Base-by-base conservation (phyloP, 2,888 invertebrate species). In the Chouioia cunea region DNA sequence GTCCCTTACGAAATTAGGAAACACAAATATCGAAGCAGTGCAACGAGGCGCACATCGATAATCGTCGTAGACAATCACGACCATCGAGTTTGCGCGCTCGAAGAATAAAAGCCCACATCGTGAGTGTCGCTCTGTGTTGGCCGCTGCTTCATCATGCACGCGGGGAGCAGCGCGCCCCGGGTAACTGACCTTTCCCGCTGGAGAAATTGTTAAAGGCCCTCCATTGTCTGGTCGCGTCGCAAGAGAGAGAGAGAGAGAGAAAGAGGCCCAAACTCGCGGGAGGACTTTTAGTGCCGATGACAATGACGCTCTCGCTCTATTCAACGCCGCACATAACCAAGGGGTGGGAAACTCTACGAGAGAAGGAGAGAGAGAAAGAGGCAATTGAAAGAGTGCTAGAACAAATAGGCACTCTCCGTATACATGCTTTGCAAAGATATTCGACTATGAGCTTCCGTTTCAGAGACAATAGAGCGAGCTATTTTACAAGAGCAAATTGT, bases 131-230 rank as follows among this genome's bases (percentile, higher is more conserved):
- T 36, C n/a, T n/a, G n/a, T n/a, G n/a, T n/a, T n/a, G n/a, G n/a
- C n/a, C n/a, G 44, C 12, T 44, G 58, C 23, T 22, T 20, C 14
- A 4, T 43, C 59, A 20, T 14, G 14, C 22, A 23, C n/a, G 23
- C 47, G 8, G 36, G 54, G 50, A n/a, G 43, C 10, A 22, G 54
- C 2, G 53, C 2, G 62, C 48, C 43, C 2, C 22, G 64, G 64
- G 64, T 64, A 64, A 64, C 64, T 64, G 64, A 64, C 64, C 64
- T 64, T 56, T 64, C 64, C 52, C 47, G 46, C 47, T 23, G 27
- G 54, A 54, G 64, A 54, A 64, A 64, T 64, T 64, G 54, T 64
- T 64, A 18, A 27, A 54, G 46, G 14, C 15, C 27, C 22, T n/a
- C 62, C 15, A 36, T 36, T 36, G 14, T 27, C 43, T 52, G n/a